Evolutionary conservation across 2,888 invertebrate species (phyloP).

Genomic region (Deroplatys truncata): DNA sequence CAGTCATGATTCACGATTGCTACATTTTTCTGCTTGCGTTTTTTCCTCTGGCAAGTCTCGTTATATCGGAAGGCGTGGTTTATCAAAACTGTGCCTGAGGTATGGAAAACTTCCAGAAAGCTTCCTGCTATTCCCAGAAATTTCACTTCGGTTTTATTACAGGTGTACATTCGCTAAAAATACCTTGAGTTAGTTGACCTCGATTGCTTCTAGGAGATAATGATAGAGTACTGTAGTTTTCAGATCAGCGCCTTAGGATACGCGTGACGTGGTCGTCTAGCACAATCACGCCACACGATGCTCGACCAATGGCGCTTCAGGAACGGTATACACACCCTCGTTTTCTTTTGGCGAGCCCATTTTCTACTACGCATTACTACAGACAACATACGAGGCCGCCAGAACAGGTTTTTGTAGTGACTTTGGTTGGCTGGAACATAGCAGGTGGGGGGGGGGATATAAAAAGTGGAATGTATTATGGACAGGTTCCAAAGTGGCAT

Average conservation of each 20-base stretch:
- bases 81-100: neutral
- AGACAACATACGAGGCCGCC: conserved; percentile 12
- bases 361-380: neutral
- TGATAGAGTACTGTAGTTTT: neutral
- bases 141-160: neutral
- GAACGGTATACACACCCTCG: conserved; percentile 15
- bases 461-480: neutral
- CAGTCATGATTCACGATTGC: no score
- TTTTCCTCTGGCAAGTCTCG: neutral
- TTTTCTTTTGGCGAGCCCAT: conserved; percentile 8
- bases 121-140: neutral
- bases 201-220: neutral
- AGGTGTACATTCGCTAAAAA: neutral
- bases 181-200: neutral
- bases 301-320: conserved; percentile 10
- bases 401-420: conserved; percentile 2
- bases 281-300: conserved; percentile 16
- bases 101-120: neutral
- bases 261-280: neutral
- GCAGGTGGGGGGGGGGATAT: neutral
- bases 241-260: no score
- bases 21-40: neutral
- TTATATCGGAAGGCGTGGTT: neutral
- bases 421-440: neutral
- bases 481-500: conserved; percentile 1